Conservation (phyloP, 2,113 vertebrate species). For the Cygnus buccinator region DNA sequence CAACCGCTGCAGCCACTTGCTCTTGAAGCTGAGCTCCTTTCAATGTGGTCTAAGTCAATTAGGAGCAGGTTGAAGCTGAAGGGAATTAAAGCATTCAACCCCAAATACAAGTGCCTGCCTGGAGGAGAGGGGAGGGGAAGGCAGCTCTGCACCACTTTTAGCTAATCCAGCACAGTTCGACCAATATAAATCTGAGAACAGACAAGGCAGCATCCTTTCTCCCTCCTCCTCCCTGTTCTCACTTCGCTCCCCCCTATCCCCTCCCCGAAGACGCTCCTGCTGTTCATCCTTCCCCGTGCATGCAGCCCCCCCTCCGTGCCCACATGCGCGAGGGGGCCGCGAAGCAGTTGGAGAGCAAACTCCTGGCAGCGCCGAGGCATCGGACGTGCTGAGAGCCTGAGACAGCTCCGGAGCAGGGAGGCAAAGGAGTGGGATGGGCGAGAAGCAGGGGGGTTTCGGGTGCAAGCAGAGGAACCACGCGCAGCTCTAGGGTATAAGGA, state of each 20-base stretch:
- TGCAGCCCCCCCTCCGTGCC: neutral
- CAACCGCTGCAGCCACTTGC: neutral
- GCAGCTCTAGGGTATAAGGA: neutral
- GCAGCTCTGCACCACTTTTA: constrained; percentile 63
- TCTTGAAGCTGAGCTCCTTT: constrained; percentile 34
- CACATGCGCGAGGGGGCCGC: neutral
- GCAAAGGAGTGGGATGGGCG: constrained; percentile 4
- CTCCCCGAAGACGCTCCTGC: constrained; percentile 51
- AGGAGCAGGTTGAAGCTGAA: constrained; percentile 65
- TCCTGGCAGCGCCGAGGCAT: neutral
- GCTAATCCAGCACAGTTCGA: constrained; percentile 47
- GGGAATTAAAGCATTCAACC: constrained; percentile 52
- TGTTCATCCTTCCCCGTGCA: constrained; percentile 26
- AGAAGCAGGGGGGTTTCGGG: neutral
- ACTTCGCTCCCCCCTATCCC: constrained; percentile 36
- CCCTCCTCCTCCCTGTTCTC: constrained; percentile 45
- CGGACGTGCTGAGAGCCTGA: neutral
- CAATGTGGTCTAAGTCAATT: constrained; percentile 54
- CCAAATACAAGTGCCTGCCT: constrained; percentile 4
- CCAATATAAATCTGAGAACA: constrained; percentile 8
- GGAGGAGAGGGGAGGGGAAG: constrained; percentile 43
- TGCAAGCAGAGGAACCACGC: neutral
- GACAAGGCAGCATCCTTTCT: constrained; percentile 48
- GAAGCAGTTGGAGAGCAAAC: constrained; percentile 47
- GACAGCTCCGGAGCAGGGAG: neutral